Percentiles rank a stretch among this genome's conserved stretches.
phyloP scores from a whole-genome alignment of 2,113 vertebrate genomes.

The Oncorhynchus mykiss region DNA sequence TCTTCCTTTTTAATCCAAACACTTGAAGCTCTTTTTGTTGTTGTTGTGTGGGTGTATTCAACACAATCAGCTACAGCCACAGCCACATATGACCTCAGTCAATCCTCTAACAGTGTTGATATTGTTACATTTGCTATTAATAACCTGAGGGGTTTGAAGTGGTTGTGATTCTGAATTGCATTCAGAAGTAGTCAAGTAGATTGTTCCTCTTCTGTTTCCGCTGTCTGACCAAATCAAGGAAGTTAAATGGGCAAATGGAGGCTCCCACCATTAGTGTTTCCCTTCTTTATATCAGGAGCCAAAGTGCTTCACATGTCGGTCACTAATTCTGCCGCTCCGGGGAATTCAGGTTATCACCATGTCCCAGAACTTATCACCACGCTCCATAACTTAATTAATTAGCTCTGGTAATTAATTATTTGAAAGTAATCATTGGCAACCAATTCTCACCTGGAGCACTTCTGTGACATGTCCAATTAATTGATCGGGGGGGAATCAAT shows the following conservation, averaged over 20 bases:
- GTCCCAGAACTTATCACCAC: constrained; percentile 56
- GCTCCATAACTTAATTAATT: constrained; percentile 66
- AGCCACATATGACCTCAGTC: too few species aligned
- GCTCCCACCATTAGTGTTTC: neutral
- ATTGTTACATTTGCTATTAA: neutral
- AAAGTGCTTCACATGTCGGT: constrained; percentile 55
- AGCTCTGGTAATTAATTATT: constrained; percentile 67
- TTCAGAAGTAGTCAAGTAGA: neutral
- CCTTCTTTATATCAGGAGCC: constrained; percentile 45
- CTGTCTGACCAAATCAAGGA: neutral
- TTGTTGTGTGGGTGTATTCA: neutral
- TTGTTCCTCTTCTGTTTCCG: neutral
- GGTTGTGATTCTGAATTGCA: neutral
- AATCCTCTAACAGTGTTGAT: too few species aligned
- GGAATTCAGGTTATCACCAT: constrained; percentile 18
- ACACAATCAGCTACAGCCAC: neutral
- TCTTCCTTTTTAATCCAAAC: neutral
- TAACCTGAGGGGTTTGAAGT: neutral
- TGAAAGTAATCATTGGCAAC: constrained; percentile 43
- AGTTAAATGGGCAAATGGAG: neutral
- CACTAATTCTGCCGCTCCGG: constrained; percentile 37
- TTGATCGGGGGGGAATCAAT: constrained; percentile 50
- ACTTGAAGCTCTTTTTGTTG: too few species aligned
- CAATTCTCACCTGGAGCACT: constrained; percentile 65
- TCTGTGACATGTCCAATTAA: constrained; percentile 49